Evolutionary conservation across 2,113 vertebrate species (phyloP), one percentile per base, ranked within the genome.

Genomic region (Amphiprion ocellaris): DNA sequence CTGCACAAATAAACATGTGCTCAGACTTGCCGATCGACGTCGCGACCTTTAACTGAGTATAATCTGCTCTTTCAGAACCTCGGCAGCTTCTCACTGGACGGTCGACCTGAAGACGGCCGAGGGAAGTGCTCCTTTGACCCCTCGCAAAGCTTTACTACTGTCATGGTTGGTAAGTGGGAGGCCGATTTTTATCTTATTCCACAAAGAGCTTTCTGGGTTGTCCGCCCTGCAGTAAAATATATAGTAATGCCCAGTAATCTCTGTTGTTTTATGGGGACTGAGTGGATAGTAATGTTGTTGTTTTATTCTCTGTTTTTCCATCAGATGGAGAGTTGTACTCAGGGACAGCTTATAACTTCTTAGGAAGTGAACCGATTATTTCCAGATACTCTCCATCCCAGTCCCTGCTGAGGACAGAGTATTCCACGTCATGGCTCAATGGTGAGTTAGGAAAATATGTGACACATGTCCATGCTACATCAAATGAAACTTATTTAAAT

Each of bases 281-380:
- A 2, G 69, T 44, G 15, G 39, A 82, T 23, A 63, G 56, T 47
- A 55, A 82, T 41, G 46, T 37, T 19, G 2, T 46, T 21, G 2
- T 37, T 63, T 50, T 50, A 28, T 69, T 62, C 10, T 61, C 9
- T 44, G 24, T 6, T 65, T 72, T 67, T 69, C 44, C n/a, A 14
- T 83, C 92, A 99, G 98, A 99, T 83, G 97, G 97, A 47, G 97
- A 97, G 61, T 95, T 99, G 56, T 99, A 99, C 87, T 97, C 98
- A 0, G 98, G 97, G 69, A 99, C 98, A 0, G 95, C 96, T 0
- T 98, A 97, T 62, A 99, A 98, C 90, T 99, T 99, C 82, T 90
- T 99, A 90, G 98, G 98, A 82, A 99, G 97, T 10, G 97, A 99
- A 74, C 97, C 97, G 1, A 97, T 99, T 87, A 98, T 99, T 92